Base-by-base conservation (phyloP, 2,888 invertebrate genomes). In the Pristionchus entomophagus region DNA sequence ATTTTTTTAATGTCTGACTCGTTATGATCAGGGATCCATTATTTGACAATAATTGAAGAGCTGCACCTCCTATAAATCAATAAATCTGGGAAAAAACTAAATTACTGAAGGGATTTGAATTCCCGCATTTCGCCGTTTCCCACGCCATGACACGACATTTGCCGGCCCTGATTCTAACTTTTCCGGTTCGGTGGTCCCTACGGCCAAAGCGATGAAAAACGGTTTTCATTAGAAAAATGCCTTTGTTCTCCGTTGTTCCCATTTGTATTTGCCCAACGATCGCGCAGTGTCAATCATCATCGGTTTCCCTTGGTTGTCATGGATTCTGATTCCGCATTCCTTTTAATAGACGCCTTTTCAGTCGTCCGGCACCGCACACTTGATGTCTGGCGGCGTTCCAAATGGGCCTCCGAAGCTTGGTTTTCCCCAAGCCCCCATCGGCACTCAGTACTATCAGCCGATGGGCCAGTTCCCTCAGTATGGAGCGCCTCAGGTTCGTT, bases 401-500 rank as follows among this genome's bases (percentile, higher is more conserved):
- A 84, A 84, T 84, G 83, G 83, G 83, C 83, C 49, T 49, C 81
- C 87, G 87, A 86, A 87, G 41, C 86, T 88, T 84, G 90, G 90
- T 53, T 89, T 89, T 87, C 90, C 90, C 81, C 89, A 88, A 87
- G 88, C 89, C 32, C 88, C 85, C 73, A 87, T 84, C 81, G 85
- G 85, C 38, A 73, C 38, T 69, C 88, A 87, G 80, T 83, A 65
- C 84, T 88, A 89, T 78, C 88, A 88, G 56, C 89, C 87, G 51
- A 86, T 88, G 77, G 86, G 84, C 73, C 88, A 89, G 59, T 88
- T 87, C 56, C 82, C 45, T 35, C 88, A 88, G 87, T 88, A 78
- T 73, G 73, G 73, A 73, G 73, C 73, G 41, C 73, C 73, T 26
- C 73, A 73, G 73, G 73, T 73, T 45, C 6, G n/a, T 73, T 73